Evolutionary conservation across 2,888 invertebrate species (phyloP), one percentile per base, ranked within the genome.

Genomic region (Pollenia griseotomentosa): DNA sequence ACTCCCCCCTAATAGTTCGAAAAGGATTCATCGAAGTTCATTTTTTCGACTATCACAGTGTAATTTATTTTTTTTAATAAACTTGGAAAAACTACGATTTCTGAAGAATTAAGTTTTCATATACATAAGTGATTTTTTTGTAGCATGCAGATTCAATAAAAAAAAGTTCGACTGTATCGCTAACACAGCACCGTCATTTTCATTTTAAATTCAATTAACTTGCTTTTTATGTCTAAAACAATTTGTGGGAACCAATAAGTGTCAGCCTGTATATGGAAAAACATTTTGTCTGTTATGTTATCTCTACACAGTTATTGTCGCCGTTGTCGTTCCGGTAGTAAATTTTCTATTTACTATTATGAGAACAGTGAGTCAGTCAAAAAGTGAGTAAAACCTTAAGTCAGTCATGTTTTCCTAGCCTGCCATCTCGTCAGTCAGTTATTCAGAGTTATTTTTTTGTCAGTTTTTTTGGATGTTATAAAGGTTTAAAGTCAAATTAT

Each of bases 401-500:
- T 40, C 48, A 66, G 23, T 11, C 42, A 57, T 46, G 12, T 42
- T 51, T n/a, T 7, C 11, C 8, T 55, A 61, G 63, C 40, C 57
- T 46, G 19, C 11, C 42, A 66, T 11, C 19, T 23, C 71, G 81
- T 77, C 40, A 44, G 40, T 16, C 66, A 57, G 42, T 55, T 16
- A 44, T 46, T 55, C 48, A 81, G 53, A 33, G 33, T 33, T 33
- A 33, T 12, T 74, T 48, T 59, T 74, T 66, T 42, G 44, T 59
- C 40, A 74, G 16, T 53, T 66, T 51, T 23, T 53, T 74, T 53
- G 57, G 40, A 75, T 71, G 46, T 40, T 73, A 51, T 71, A 75
- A 51, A 81, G 70, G 81, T 77, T 66, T 81, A 71, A 81, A 81
- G 85, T 85, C 77, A 85, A 85, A 80, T 85, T 80, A 74, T 80